Evolutionary conservation across 2,888 invertebrate species (phyloP).

Genomic region (Glomeris marginata): DNA sequence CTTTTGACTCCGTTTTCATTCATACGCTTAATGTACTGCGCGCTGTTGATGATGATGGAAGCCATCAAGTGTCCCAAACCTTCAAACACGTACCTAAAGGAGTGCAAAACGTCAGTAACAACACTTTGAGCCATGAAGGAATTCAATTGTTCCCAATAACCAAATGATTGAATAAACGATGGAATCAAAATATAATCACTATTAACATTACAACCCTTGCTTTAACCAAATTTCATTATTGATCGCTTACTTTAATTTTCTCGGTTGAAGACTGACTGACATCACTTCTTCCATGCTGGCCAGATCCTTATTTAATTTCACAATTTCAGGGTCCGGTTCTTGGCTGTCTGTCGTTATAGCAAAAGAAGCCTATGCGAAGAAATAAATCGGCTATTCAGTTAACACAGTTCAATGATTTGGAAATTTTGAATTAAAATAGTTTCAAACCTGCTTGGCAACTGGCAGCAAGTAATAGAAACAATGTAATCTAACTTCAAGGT

Average conservation of each 20-base stretch:
- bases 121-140: too few species aligned
- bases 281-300: conserved; percentile 62
- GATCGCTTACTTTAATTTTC: conserved; percentile 53
- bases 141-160: too few species aligned
- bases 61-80: conserved; percentile 71
- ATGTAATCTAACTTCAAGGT: conserved; percentile 86
- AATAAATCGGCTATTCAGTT: conserved; percentile 1
- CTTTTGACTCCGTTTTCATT: conserved; percentile 67
- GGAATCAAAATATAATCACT: too few species aligned
- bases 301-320: conserved; percentile 61
- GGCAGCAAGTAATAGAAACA: conserved; percentile 83
- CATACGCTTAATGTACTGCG: conserved; percentile 60
- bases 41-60: conserved; percentile 62
- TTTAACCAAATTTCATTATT: conserved; percentile 17
- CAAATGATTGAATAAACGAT: too few species aligned
- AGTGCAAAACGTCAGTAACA: too few species aligned
- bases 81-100: conserved; percentile 72
- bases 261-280: conserved; percentile 53
- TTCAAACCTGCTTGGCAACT: conserved; percentile 30
- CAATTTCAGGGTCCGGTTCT: conserved; percentile 58
- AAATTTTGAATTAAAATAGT: not conserved
- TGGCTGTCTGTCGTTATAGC: conserved; percentile 50
- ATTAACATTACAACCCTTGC: too few species aligned
- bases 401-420: not conserved
- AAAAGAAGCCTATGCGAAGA: conserved; percentile 20